A percentile compares a stretch with the other conserved stretches of the same genome.
These are phyloP conservation scores for Pandion haliaetus DNA, from an alignment of 2,113 vertebrate species.

Conservation along the genomic window DNA sequence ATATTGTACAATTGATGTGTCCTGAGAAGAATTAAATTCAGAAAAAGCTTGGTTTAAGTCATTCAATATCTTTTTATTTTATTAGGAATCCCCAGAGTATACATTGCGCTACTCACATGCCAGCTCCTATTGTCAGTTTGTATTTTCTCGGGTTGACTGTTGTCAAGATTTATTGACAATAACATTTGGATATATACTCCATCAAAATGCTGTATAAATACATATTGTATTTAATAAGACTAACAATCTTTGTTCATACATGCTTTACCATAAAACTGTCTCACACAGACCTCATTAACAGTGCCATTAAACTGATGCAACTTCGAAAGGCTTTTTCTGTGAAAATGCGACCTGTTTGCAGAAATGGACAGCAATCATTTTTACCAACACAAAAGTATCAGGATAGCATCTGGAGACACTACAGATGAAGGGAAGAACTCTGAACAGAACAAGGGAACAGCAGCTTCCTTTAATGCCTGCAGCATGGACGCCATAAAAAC, in stretches of 20 bases:
- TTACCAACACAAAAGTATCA: background rate
- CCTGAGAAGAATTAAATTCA: background rate
- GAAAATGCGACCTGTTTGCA: background rate
- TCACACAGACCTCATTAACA: background rate
- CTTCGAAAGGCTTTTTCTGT: background rate
- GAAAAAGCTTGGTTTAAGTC: background rate
- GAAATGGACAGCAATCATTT: background rate
- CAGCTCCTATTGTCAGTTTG: background rate
- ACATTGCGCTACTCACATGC: background rate
- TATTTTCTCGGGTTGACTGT: slow-evolving; percentile 1
- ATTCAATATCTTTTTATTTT: background rate
- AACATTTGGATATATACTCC: background rate
- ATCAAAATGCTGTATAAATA: slow-evolving; percentile 1
- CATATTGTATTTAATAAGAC: background rate
- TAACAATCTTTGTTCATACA: background rate
- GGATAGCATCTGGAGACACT: background rate
- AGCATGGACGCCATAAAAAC: slow-evolving; percentile 29
- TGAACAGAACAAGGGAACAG: background rate
- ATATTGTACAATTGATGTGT: background rate
- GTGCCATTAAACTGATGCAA: background rate
- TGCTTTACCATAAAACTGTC: background rate
- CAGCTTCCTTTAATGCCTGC: slow-evolving; percentile 7
- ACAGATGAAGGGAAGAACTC: background rate
- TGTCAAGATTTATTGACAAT: background rate
- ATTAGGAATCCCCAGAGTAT: background rate